Evolutionary conservation across 1,140 invertebrate genomes (phyloP).

Genomic region (Pogonus chalceus): DNA sequence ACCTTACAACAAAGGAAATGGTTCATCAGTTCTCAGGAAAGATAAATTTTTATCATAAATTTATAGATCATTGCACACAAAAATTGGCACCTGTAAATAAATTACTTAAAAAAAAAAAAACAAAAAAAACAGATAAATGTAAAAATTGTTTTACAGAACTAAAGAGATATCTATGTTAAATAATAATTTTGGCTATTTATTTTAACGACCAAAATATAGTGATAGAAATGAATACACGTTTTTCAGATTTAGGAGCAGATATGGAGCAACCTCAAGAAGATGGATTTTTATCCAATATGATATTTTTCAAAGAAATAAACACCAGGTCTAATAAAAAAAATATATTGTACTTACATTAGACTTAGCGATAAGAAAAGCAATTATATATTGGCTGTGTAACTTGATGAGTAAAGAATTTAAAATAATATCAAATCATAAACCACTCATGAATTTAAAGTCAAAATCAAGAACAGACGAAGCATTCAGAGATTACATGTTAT

Average conservation of each 20-base stretch:
- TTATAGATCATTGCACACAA: constrained; percentile 17
- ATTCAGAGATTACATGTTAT: too few species aligned
- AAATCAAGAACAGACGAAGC: too few species aligned
- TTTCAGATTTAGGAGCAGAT: constrained; percentile 20
- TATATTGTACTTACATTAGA: constrained; percentile 17
- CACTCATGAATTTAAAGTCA: too few species aligned
- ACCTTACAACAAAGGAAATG: constrained; percentile 14
- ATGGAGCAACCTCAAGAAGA: constrained; percentile 23
- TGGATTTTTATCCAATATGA: too few species aligned
- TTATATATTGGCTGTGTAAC: too few species aligned
- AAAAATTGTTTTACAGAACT: constrained; percentile 19
- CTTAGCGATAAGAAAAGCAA: too few species aligned
- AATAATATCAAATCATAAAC: too few species aligned
- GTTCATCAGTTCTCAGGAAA: constrained; percentile 20
- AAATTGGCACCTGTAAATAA: constrained; percentile 19
- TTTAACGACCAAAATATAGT: constrained; percentile 19
- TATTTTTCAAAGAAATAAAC: too few species aligned
- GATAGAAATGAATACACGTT: constrained; percentile 22
- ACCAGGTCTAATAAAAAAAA: too few species aligned
- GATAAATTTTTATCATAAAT: constrained; percentile 22
- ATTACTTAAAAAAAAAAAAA: constrained; percentile 19
- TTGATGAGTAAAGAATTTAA: too few species aligned
- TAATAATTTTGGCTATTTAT: constrained; percentile 24
- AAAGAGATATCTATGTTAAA: constrained; percentile 20
- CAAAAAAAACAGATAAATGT: constrained; percentile 17